phyloP scores from a whole-genome alignment of 2,113 vertebrate species.

The Columbina picui region DNA sequence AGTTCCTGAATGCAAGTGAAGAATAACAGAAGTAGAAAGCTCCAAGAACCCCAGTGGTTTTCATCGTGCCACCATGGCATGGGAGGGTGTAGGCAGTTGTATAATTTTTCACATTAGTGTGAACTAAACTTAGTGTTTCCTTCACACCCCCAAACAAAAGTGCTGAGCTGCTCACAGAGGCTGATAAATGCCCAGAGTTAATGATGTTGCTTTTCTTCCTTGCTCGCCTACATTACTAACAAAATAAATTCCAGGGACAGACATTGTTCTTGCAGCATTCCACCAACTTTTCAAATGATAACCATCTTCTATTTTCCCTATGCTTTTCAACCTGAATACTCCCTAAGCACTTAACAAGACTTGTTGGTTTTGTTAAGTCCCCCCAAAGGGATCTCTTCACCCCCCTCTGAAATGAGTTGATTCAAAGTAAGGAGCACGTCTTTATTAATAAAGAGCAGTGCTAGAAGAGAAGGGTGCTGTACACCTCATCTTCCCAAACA shows the following conservation, averaged over 20 bases:
- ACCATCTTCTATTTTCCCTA: neutral
- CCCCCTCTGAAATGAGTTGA: neutral
- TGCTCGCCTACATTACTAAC: neutral
- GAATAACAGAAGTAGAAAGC: constrained; percentile 10
- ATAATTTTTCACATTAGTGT: neutral
- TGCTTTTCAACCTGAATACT: neutral
- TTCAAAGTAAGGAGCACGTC: neutral
- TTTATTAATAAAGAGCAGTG: neutral
- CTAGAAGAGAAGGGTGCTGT: neutral
- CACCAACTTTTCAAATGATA: neutral
- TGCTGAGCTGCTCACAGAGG: neutral
- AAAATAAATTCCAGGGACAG: neutral
- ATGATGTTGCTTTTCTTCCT: neutral
- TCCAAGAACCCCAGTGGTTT: neutral
- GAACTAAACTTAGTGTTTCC: neutral
- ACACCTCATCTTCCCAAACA: neutral
- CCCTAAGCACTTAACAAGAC: neutral
- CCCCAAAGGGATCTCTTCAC: neutral
- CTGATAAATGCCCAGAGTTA: neutral
- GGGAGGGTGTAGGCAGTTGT: neutral
- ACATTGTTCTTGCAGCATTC: neutral
- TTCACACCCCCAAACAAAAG: neutral
- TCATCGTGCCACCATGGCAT: neutral
- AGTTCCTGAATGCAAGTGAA: constrained; percentile 34
- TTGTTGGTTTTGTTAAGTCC: neutral